phyloP scores from a whole-genome alignment of 2,797 vertebrate species.

The Ciconia nigra region DNA sequence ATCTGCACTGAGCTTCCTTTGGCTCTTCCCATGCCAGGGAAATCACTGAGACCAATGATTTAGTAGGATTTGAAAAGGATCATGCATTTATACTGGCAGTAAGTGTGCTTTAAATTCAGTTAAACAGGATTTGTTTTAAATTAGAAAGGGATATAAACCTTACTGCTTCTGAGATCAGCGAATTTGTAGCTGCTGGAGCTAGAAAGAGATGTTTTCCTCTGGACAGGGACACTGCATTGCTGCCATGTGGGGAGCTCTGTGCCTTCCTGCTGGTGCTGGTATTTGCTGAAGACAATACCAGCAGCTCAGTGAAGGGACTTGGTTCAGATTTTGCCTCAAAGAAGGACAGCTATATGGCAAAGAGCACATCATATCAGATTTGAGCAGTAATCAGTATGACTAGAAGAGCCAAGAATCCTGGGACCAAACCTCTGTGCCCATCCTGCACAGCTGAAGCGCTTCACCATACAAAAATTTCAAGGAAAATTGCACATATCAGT shows the following conservation, averaged over 20 bases:
- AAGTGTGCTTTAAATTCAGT: conserved; percentile 23
- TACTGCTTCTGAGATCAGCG: neutral
- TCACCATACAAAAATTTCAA: neutral
- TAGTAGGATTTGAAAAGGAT: conserved; percentile 38
- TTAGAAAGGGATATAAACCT: conserved; percentile 8
- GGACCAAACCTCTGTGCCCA: neutral
- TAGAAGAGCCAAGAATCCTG: neutral
- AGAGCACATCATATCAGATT: neutral
- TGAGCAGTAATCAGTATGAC: neutral
- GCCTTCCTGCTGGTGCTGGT: neutral
- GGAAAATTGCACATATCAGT: neutral
- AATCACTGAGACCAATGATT: conserved; percentile 4
- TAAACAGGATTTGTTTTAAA: conserved; percentile 32
- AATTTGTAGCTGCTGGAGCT: neutral
- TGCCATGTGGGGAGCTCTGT: neutral
- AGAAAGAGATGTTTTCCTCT: neutral
- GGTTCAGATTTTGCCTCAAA: neutral
- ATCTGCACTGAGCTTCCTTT: neutral
- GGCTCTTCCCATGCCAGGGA: neutral
- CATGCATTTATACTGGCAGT: neutral
- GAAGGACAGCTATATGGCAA: neutral
- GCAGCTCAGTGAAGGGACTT: neutral
- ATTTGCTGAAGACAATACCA: neutral
- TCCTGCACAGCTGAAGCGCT: neutral
- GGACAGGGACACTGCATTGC: rapidly evolving